These are phyloP conservation scores for Penaeus chinensis DNA, from an alignment of 1,140 invertebrate species.

Conservation along the genomic window DNA sequence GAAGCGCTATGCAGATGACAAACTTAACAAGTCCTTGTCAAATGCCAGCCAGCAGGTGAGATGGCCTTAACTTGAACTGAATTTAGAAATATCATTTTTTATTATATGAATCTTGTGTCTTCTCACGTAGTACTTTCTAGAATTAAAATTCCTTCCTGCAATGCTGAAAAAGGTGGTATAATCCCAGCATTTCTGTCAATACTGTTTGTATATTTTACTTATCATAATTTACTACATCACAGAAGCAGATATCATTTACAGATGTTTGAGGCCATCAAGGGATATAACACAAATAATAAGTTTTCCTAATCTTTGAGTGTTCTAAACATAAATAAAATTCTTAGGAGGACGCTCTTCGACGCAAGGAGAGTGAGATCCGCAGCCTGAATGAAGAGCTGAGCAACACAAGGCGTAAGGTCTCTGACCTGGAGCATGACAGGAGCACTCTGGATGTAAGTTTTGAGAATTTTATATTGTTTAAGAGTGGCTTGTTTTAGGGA, in stretches of 20 bases:
- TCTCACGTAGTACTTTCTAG: not conserved
- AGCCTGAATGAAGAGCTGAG: constrained; percentile 60
- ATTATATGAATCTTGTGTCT: not conserved
- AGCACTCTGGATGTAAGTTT: constrained; percentile 40
- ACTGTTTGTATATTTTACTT: too few relatives aligned
- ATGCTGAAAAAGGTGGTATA: not conserved
- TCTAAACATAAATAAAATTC: not conserved
- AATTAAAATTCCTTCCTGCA: not conserved
- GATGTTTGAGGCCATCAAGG: too few relatives aligned
- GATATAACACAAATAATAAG: too few relatives aligned
- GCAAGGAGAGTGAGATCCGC: constrained; percentile 62
- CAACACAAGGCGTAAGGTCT: constrained; percentile 53
- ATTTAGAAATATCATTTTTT: not conserved
- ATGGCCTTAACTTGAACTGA: not conserved
- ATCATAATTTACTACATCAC: too few relatives aligned
- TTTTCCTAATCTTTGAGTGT: too few relatives aligned
- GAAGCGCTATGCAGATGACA: constrained; percentile 62
- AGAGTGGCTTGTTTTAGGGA: too few relatives aligned
- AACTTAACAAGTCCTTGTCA: constrained; percentile 60
- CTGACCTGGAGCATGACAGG: constrained; percentile 60
- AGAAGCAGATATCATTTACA: too few relatives aligned
- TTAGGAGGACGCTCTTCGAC: constrained; percentile 63
- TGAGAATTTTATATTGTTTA: too few relatives aligned
- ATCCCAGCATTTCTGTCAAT: too few relatives aligned
- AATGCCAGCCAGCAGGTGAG: constrained; percentile 57